phyloP scores from a whole-genome alignment of 1,140 invertebrate genomes.

The Carposina sasakii region DNA sequence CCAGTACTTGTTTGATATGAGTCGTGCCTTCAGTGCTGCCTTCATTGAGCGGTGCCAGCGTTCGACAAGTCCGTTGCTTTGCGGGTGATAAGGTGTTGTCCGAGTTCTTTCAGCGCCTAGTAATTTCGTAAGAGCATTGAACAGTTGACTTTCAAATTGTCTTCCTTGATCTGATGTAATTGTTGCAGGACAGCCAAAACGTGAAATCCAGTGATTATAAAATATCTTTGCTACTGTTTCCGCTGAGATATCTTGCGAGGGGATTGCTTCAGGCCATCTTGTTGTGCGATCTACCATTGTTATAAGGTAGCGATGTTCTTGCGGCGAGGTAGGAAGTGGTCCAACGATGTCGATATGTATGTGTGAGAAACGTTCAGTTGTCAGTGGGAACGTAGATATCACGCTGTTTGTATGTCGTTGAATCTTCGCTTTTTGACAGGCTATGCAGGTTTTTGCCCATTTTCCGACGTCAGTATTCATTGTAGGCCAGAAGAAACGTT shows the following conservation, averaged over 20 bases:
- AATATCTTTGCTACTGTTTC: constrained; percentile 24
- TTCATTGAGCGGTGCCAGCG: constrained; percentile 58
- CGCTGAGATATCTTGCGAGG: constrained; percentile 51
- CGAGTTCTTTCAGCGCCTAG: constrained; percentile 30
- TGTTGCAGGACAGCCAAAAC: constrained; percentile 35
- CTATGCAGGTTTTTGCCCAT: constrained; percentile 29
- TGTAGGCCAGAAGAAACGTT: constrained; percentile 12
- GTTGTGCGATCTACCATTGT: constrained; percentile 66
- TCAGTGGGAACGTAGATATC: too few species aligned
- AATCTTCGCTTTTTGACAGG: constrained; percentile 29
- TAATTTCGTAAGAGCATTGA: constrained; percentile 22
- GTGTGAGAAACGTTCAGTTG: too few species aligned
- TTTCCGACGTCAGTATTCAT: constrained; percentile 44
- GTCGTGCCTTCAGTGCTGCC: constrained; percentile 31
- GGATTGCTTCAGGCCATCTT: constrained; percentile 64
- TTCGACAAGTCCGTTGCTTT: constrained; percentile 50
- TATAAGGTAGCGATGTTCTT: constrained; percentile 47
- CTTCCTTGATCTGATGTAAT: constrained; percentile 47
- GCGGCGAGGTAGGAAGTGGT: too few species aligned
- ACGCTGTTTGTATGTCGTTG: too few species aligned
- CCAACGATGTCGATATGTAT: too few species aligned
- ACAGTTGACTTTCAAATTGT: constrained; percentile 49
- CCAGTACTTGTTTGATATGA: constrained; percentile 28
- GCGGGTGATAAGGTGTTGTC: constrained; percentile 54
- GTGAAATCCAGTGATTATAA: constrained; percentile 29